Evolutionary conservation across 2,888 invertebrate species (phyloP), one percentile per base, ranked within the genome.

Genomic region (Agonopterix alstromeriana): DNA sequence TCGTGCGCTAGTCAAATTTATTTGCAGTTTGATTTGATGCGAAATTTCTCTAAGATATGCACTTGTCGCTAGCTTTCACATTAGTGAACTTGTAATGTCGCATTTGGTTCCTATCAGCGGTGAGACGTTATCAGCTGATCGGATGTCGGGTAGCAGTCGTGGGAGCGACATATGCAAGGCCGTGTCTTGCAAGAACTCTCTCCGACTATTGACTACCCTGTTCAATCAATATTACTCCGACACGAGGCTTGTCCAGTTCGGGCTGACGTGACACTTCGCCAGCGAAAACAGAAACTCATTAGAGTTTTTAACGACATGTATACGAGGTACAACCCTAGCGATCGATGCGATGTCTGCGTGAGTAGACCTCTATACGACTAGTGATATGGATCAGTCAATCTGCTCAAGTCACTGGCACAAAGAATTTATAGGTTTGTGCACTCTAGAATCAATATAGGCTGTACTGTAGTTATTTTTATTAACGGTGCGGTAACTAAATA

Each of bases 21-120:
- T 38, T 45, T 45, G 36, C 56, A 54, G 49, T 51, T 49, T 52
- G 54, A 67, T 68, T 63, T 57, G 53, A 61, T 59, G 60, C 57
- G 53, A 67, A 69, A 73, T 77, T 77, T 77, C 71, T 69, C 69
- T 73, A 8, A 66, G 74, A 70, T 73, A 70, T 67, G 71, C 82
- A 81, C 78, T 77, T 80, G 77, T 61, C 56, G 51, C 57, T 67
- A 70, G 73, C 86, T 86, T 83, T 85, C 82, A 75, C 82, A 67
- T 77, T 70, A 64, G 65, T 63, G 64, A 63, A 65, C 65, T 67
- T 70, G 67, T 65, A 65, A 64, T 63, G 73, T 77, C 67, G 74
- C 73, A 67, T 67, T 66, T 55, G 61, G 58, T 70, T 63, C 65
- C 65, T 52, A 56, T 56, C 56, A 56, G 56, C 54, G 60, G 62